Conservation (phyloP, 2,113 vertebrate genomes). For the Chloropsis hardwickii region DNA sequence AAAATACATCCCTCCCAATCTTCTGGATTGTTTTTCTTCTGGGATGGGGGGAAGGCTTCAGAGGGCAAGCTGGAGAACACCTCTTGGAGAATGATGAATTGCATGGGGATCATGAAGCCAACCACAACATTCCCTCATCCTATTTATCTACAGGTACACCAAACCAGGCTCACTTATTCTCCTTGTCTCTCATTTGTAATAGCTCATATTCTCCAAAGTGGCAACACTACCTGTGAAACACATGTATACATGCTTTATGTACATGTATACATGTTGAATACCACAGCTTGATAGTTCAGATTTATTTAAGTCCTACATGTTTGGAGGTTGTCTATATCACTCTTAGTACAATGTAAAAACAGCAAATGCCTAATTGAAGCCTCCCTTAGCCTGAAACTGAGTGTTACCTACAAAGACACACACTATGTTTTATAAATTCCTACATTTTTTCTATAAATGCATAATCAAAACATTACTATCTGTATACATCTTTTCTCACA, state of each 20-base stretch:
- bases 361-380: not conserved
- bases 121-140: not conserved
- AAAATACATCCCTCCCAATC: accelerated
- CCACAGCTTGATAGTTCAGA: not conserved
- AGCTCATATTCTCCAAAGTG: not conserved
- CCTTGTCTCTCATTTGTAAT: not conserved
- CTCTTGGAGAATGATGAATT: not conserved
- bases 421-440: not conserved
- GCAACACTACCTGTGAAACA: not conserved
- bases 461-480: not conserved
- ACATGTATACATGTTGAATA: not conserved
- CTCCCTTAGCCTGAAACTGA: not conserved
- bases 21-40: not conserved
- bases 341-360: not conserved
- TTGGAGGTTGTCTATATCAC: not conserved
- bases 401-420: not conserved
- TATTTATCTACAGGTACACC: not conserved
- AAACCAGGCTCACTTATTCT: not conserved
- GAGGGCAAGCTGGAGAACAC: not conserved
- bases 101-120: not conserved
- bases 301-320: not conserved
- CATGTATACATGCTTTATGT: not conserved
- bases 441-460: not conserved
- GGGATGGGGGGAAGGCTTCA: not conserved
- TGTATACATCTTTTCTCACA: not conserved